phyloP scores from a whole-genome alignment of 1,140 invertebrate genomes.

The Rhyzopertha dominica region DNA sequence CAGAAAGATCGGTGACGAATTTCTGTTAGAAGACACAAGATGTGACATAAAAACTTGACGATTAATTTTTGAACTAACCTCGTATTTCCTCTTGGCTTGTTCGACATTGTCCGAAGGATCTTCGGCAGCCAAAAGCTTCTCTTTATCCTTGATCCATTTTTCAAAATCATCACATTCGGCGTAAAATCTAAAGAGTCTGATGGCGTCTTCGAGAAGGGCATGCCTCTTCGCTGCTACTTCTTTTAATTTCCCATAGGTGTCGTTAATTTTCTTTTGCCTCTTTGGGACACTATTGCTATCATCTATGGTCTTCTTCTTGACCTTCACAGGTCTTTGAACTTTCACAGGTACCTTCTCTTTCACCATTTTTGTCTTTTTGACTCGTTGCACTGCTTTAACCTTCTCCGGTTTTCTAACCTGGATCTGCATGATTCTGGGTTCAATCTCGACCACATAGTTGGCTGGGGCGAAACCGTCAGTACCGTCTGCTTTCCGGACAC shows the following conservation, averaged over 20 bases:
- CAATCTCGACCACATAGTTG: slow-evolving; percentile 93
- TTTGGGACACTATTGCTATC: slow-evolving; percentile 79
- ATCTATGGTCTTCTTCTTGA: slow-evolving; percentile 45
- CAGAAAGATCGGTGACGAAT: slow-evolving; percentile 92
- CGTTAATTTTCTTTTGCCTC: slow-evolving; percentile 73
- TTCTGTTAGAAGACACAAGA: slow-evolving; percentile 56
- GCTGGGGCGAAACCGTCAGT: slow-evolving; percentile 95
- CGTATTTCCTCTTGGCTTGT: slow-evolving; percentile 90
- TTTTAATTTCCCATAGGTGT: slow-evolving; percentile 74
- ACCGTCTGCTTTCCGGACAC: slow-evolving; percentile 84
- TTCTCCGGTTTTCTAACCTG: slow-evolving; percentile 79
- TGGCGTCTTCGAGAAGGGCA: slow-evolving; percentile 84
- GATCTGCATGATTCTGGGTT: slow-evolving; percentile 78
- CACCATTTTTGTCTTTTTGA: slow-evolving; percentile 86
- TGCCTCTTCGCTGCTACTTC: slow-evolving; percentile 74
- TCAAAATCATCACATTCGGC: slow-evolving; percentile 98
- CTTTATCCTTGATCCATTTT: slow-evolving; percentile 95
- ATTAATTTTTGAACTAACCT: slow-evolving; percentile 52
- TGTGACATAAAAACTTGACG: background rate
- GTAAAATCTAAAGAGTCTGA: slow-evolving; percentile 90
- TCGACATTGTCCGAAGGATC: slow-evolving; percentile 88
- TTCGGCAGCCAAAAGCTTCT: slow-evolving; percentile 78
- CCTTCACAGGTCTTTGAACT: slow-evolving; percentile 43
- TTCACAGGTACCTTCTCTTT: slow-evolving; percentile 76
- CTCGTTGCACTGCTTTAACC: slow-evolving; percentile 72